phyloP scores from a whole-genome alignment of 2,888 invertebrate genomes.

The Drosophila testacea region DNA sequence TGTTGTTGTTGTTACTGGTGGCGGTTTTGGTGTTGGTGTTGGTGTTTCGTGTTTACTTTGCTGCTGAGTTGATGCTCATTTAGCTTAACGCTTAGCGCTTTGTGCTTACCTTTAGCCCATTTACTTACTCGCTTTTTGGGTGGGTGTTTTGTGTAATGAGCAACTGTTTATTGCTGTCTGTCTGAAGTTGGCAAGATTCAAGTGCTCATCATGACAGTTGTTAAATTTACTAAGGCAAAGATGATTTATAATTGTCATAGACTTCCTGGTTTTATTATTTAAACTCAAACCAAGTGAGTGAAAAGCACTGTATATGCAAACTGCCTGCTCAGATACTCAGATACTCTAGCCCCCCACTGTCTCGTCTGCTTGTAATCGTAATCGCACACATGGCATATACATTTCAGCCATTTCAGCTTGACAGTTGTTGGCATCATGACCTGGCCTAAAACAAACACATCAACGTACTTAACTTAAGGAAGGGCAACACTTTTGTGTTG shows the following conservation, averaged over 20 bases:
- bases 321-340: slow-evolving; percentile 4
- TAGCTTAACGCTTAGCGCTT: slow-evolving; percentile 41
- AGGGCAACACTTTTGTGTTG: slow-evolving; percentile 7
- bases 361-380: slow-evolving; percentile 3
- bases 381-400: slow-evolving; percentile 43
- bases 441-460: slow-evolving; percentile 48
- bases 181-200: slow-evolving; percentile 62
- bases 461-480: neutral
- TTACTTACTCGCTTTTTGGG: slow-evolving; percentile 49
- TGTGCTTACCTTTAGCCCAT: slow-evolving; percentile 51
- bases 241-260: slow-evolving; percentile 78
- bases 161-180: slow-evolving; percentile 63
- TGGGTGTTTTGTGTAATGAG: slow-evolving; percentile 74
- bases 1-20: slow-evolving; percentile 27
- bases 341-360: neutral
- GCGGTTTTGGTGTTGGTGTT: slow-evolving; percentile 42
- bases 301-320: slow-evolving; percentile 39
- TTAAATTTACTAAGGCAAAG: slow-evolving; percentile 55
- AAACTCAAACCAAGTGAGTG: slow-evolving; percentile 36
- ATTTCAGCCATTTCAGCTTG: slow-evolving; percentile 42
- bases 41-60: slow-evolving; percentile 55
- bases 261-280: slow-evolving; percentile 72
- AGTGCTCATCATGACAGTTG: slow-evolving; percentile 73
- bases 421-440: slow-evolving; percentile 40
- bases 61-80: slow-evolving; percentile 58